phyloP scores from a whole-genome alignment of 2,888 invertebrate species.

The Phlogophora meticulosa region DNA sequence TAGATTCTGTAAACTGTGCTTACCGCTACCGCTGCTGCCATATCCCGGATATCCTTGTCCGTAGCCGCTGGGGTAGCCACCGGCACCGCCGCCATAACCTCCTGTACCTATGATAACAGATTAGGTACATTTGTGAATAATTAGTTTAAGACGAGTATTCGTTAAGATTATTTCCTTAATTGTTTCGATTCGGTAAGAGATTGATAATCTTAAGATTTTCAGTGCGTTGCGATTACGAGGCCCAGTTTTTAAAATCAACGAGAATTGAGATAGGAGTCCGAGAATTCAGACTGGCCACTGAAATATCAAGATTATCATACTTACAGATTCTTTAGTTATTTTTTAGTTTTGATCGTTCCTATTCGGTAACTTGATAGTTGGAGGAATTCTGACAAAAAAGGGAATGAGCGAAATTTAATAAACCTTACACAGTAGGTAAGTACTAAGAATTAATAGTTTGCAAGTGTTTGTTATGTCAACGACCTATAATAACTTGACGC shows the following conservation, averaged over 20 bases:
- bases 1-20: conserved; percentile 31
- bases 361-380: too few relatives aligned
- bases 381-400: too few relatives aligned
- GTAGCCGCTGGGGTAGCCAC: conserved; percentile 38
- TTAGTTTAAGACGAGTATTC: conserved; percentile 13
- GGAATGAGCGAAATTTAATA: too few relatives aligned
- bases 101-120: conserved; percentile 43
- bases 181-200: background rate
- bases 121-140: conserved; percentile 19
- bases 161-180: conserved; percentile 8
- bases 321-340: too few relatives aligned
- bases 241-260: background rate
- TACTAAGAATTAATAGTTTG: too few relatives aligned
- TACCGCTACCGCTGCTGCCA: conserved; percentile 54
- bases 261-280: too few relatives aligned
- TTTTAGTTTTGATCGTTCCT: too few relatives aligned
- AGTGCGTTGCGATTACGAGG: background rate
- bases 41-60: conserved; percentile 67
- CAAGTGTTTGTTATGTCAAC: too few relatives aligned
- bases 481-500: too few relatives aligned
- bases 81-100: conserved; percentile 49
- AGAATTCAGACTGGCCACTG: too few relatives aligned
- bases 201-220: background rate
- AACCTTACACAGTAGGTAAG: too few relatives aligned
- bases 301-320: too few relatives aligned